Evolutionary conservation across 2,888 invertebrate species (phyloP).

Genomic region (Julus scandinavius): DNA sequence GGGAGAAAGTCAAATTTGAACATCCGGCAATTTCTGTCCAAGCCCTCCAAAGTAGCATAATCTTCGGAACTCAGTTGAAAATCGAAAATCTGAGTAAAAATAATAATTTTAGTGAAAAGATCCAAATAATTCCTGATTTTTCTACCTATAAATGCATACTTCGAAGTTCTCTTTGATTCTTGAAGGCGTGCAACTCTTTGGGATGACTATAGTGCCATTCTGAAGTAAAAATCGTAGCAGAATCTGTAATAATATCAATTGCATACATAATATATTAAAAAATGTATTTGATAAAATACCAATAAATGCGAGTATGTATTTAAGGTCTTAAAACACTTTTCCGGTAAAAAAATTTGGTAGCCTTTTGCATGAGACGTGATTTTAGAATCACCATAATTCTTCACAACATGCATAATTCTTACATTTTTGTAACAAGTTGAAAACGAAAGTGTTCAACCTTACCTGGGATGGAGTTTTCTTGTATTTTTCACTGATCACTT

Average conservation of each 20-base stretch:
- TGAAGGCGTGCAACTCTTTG: constrained; percentile 63
- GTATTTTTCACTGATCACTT: constrained; percentile 59
- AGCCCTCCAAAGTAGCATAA: constrained; percentile 7
- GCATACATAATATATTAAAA: neutral
- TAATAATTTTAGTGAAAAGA: neutral
- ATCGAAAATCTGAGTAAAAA: constrained; percentile 48
- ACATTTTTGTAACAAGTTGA: neutral
- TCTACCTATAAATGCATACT: constrained; percentile 59
- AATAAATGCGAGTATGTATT: neutral
- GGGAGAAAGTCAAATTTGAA: neutral
- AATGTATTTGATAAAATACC: neutral
- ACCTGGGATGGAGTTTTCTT: constrained; percentile 61
- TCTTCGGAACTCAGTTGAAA: constrained; percentile 50
- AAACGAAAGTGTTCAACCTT: constrained; percentile 4
- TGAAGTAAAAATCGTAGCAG: constrained; percentile 63
- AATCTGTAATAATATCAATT: constrained; percentile 60
- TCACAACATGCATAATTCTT: neutral
- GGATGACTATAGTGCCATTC: constrained; percentile 62
- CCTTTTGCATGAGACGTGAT: too few species aligned
- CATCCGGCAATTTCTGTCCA: constrained; percentile 28
- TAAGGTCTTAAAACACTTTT: too few species aligned
- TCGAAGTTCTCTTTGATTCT: constrained; percentile 64
- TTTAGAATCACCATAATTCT: neutral
- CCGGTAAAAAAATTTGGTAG: too few species aligned
- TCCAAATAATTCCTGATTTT: neutral